Evolutionary conservation across 2,888 invertebrate genomes (phyloP).

Genomic region (Tinea pellionella): DNA sequence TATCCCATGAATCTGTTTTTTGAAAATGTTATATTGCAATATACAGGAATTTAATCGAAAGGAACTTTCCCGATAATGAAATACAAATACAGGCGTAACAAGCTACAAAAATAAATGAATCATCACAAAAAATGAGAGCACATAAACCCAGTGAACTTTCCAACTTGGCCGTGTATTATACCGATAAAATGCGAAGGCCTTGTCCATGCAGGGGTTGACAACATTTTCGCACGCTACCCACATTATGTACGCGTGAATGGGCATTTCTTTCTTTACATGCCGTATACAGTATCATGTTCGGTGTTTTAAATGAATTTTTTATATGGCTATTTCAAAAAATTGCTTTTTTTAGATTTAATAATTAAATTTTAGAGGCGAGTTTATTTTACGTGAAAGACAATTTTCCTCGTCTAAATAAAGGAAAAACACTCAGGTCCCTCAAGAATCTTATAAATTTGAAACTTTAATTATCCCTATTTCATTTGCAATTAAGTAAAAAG

Average conservation of each 20-base stretch:
- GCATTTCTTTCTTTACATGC: conserved; percentile 4
- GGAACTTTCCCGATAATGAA: conserved; percentile 6
- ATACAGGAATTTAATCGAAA: conserved; percentile 11
- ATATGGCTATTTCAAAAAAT: too few species aligned
- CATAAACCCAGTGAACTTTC: conserved; percentile 13
- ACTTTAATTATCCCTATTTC: neutral
- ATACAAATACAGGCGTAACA: neutral
- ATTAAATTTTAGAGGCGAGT: too few species aligned
- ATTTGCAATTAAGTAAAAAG: neutral
- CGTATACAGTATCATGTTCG: neutral
- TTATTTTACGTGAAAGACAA: neutral
- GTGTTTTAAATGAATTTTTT: neutral
- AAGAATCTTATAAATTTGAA: neutral
- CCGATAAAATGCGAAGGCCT: conserved; percentile 26
- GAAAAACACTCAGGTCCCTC: neutral
- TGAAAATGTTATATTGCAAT: too few species aligned
- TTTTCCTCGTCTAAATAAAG: neutral
- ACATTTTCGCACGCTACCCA: conserved; percentile 19
- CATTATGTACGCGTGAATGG: conserved; percentile 15
- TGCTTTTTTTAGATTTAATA: too few species aligned
- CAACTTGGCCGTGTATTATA: conserved; percentile 15
- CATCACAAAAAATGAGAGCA: conserved; percentile 8
- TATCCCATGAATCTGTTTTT: too few species aligned
- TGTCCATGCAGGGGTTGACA: conserved; percentile 12
- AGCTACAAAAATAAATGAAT: conserved; percentile 4